These are phyloP conservation scores for Campylomormyrus numenius DNA, from an alignment of 2,113 vertebrate genomes.

Conservation along the genomic window DNA sequence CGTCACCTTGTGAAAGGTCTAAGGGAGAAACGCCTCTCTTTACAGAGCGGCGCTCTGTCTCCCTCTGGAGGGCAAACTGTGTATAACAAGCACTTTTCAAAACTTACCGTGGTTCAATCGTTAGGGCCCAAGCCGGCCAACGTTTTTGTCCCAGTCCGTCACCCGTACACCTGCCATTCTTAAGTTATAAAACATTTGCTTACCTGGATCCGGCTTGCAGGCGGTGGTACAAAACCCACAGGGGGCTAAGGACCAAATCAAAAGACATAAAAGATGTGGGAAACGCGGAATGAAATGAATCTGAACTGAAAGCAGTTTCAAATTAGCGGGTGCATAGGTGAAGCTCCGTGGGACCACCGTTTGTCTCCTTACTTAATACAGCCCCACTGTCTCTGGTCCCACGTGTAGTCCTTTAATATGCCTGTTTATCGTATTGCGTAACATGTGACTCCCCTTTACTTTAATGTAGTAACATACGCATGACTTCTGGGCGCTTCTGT, in stretches of 20 bases:
- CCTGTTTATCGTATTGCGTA: not conserved
- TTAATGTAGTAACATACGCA: not conserved
- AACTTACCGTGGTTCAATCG: not conserved
- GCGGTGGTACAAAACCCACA: not conserved
- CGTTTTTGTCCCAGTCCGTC: not conserved
- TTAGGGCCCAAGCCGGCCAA: not conserved
- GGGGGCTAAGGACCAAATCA: not conserved
- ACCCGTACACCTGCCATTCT: not conserved
- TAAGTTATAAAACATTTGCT: not conserved
- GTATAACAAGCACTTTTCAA: not conserved
- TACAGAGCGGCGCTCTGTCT: not conserved
- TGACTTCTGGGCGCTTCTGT: not conserved
- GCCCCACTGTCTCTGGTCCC: too few relatives aligned
- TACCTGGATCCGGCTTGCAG: not conserved
- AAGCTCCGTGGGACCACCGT: not conserved
- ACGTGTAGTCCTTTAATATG: not conserved
- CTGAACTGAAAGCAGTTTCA: not conserved
- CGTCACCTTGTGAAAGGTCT: not conserved
- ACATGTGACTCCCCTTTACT: not conserved
- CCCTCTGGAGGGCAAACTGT: not conserved
- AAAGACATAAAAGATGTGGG: not conserved
- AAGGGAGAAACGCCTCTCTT: not conserved
- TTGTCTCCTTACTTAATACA: not conserved
- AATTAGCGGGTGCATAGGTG: not conserved
- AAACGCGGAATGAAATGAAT: not conserved